Evolutionary conservation across 2,888 invertebrate species (phyloP).

Genomic region (Neocrepidodera transversa): DNA sequence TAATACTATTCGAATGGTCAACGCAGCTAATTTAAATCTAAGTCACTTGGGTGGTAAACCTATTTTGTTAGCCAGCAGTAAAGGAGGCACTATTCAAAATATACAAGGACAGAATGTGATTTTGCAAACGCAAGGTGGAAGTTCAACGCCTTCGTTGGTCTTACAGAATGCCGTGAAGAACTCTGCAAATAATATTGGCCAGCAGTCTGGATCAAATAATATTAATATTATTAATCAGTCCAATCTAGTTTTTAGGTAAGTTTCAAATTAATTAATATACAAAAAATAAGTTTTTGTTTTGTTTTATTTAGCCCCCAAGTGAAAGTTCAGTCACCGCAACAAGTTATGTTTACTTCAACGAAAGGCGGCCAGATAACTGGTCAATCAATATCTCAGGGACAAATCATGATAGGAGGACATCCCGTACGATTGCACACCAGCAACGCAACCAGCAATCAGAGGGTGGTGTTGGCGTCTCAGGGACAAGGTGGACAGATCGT

Average conservation of each 20-base stretch:
- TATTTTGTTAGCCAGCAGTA: constrained; percentile 63
- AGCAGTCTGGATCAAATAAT: constrained; percentile 41
- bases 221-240: constrained; percentile 54
- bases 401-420: constrained; percentile 57
- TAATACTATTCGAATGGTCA: constrained; percentile 63
- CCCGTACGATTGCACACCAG: constrained; percentile 56
- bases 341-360: constrained; percentile 52
- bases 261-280: not conserved
- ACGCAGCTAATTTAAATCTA: constrained; percentile 62
- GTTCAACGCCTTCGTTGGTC: constrained; percentile 43
- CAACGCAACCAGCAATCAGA: constrained; percentile 51
- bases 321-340: constrained; percentile 55
- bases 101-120: constrained; percentile 61
- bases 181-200: constrained; percentile 20
- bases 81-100: constrained; percentile 55
- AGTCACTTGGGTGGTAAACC: constrained; percentile 67
- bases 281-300: not conserved
- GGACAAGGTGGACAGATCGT: constrained; percentile 62
- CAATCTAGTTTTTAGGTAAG: constrained; percentile 51
- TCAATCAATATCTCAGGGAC: constrained; percentile 49
- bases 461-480: constrained; percentile 65
- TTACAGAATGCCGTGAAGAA: constrained; percentile 51
- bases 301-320: constrained; percentile 49
- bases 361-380: constrained; percentile 39
- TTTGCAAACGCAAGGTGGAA: constrained; percentile 54